Base-by-base conservation (phyloP, 2,113 vertebrate genomes). In the Dicentrarchus labrax region DNA sequence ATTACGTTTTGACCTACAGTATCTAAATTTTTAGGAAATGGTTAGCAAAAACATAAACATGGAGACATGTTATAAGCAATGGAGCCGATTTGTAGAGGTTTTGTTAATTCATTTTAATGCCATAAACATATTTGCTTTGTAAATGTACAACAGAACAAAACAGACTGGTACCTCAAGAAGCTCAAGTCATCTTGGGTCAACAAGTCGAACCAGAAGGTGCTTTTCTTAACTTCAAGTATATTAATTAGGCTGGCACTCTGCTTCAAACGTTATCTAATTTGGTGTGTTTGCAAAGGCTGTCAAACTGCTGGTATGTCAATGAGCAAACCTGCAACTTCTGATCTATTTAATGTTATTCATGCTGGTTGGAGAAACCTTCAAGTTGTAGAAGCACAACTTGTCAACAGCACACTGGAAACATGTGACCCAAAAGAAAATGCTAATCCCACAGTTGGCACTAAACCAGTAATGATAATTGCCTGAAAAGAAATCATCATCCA, bases 401-500 rank as follows among this genome's bases (percentile, higher is more conserved):
- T 6, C 17, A 36, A 36, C 2, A 24, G 7, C 5, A 19, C 19
- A 65, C n/a, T 19, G 48, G 36, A 53, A 43, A 43, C 38, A 65
- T 54, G n/a, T 70, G 60, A 62, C 8, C 2, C 21, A 22, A 39
- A 64, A 50, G 24, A 39, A n/a, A 53, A 39, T 22, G 24, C 12
- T 74, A 7, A 13, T 70, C 19, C 68, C 50, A 54, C 21, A 16
- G 50, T 53, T 53, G 60, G 60, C 15, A 30, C 21, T 21, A 53
- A 65, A 54, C 38, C n/a, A 76, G 16, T 66, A 22, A 45, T 66
- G n/a, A 66, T 76, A 8, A 53, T 76, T 53, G 48, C 21, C n/a
- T 17, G 9, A 48, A 51, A 39, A 75, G 48, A 48, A 22, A 38
- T 1, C 21, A 47, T 50, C 72, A 21, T 45, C n/a, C 61, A 76